Evolutionary conservation across 2,888 invertebrate genomes (phyloP).

Genomic region (Microlaimidae sp.): DNA sequence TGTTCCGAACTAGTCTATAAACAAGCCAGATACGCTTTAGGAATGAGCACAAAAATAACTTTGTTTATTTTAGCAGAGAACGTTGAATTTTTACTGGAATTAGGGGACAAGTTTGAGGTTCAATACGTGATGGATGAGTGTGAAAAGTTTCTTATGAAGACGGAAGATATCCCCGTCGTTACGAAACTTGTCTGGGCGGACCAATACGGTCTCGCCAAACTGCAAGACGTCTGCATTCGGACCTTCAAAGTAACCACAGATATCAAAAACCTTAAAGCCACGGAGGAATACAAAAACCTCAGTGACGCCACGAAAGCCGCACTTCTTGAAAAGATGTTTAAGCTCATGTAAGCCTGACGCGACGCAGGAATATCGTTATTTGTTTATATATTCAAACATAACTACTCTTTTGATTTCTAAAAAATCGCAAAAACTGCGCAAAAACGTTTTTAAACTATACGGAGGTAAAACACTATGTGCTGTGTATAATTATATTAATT

Average conservation of each 20-base stretch:
- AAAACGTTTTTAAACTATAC: too few relatives aligned
- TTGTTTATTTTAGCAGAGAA: constrained; percentile 32
- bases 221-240: constrained; percentile 28
- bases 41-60: too few relatives aligned
- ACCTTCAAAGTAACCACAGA: constrained; percentile 23
- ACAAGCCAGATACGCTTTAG: too few relatives aligned
- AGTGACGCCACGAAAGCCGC: constrained; percentile 29
- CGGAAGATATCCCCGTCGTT: constrained; percentile 30
- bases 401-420: too few relatives aligned
- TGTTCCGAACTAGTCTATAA: too few relatives aligned
- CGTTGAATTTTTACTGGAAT: constrained; percentile 36
- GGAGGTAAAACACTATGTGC: too few relatives aligned
- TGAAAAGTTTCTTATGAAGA: constrained; percentile 35
- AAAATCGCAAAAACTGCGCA: too few relatives aligned
- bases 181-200: constrained; percentile 31
- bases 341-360: constrained; percentile 20
- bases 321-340: constrained; percentile 27
- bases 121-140: constrained; percentile 36
- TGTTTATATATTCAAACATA: too few relatives aligned
- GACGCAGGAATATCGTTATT: too few relatives aligned
- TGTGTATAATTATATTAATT: too few relatives aligned
- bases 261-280: constrained; percentile 21
- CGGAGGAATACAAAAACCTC: constrained; percentile 28
- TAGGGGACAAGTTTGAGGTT: constrained; percentile 39
- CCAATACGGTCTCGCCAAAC: constrained; percentile 26